Conservation (phyloP, 2,113 vertebrate species). For the Peromyscus polionotus region DNA sequence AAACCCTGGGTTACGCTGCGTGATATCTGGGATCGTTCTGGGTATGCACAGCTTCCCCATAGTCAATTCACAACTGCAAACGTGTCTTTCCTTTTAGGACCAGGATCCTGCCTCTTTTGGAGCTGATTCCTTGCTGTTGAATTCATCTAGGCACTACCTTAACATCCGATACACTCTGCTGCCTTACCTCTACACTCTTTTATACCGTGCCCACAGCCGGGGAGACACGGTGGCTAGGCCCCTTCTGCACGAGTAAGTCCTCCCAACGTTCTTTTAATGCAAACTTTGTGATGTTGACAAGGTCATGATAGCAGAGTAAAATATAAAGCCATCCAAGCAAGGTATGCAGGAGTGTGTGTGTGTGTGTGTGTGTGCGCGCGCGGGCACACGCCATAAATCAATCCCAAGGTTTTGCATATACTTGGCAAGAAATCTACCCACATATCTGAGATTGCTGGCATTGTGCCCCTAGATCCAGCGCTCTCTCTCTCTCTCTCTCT, state of each 20-base stretch:
- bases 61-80: neutral
- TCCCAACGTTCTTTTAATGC: neutral
- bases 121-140: slow-evolving; percentile 87
- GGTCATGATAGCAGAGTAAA: neutral
- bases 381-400: neutral
- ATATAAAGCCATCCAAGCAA: neutral
- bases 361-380: neutral
- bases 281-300: neutral
- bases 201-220: slow-evolving; percentile 92
- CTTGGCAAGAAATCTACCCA: neutral
- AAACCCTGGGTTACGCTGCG: neutral
- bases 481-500: no score
- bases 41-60: neutral
- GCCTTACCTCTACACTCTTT: slow-evolving; percentile 97
- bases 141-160: slow-evolving; percentile 93
- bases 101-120: slow-evolving; percentile 96
- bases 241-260: slow-evolving; percentile 95
- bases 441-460: neutral
- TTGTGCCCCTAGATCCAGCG: neutral
- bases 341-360: neutral
- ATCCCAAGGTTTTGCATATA: neutral
- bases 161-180: slow-evolving; percentile 96
- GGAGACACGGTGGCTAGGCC: slow-evolving; percentile 94
- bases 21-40: neutral
- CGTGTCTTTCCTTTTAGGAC: slow-evolving; percentile 85